Base-by-base conservation (phyloP, 1,140 invertebrate genomes). In the Platyura marginata region DNA sequence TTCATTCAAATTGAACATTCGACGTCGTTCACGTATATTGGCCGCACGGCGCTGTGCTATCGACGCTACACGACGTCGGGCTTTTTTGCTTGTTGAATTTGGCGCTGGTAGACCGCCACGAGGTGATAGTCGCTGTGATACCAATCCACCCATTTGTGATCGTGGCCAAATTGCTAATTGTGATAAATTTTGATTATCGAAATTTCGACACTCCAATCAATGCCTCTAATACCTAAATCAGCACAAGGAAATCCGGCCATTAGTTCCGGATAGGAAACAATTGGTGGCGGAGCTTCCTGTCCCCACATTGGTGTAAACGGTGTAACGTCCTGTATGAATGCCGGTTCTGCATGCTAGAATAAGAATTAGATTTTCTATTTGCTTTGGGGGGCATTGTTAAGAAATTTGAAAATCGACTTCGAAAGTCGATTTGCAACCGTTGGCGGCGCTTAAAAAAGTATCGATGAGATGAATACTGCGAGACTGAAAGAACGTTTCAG, bases 1-100 rank as follows among this genome's bases (percentile, higher is more conserved):
- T 56, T 94, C 90, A 59, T 98, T 98, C 8, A 98, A 70, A 63
- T 95, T 96, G 57, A 94, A 91, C 92, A 97, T 97, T 48, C 94
- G 69, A 37, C 91, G 71, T 42, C 93, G 65, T 60, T 98, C 93
- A 0, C 93, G 74, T 47, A 96, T 92, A 62, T 95, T 96, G 13
- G 92, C 92, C 0, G 91, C 90, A 42, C 87, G 67, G 29, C 89
- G 67, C 55, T 93, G 89, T 0, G 87, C 88, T 46, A 91, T 72
- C 0, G 88, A 89, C 0, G 89, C 89, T 2, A 92, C 86, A 18
- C 89, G 71, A 2, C 88, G 73, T 5, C 89, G 69, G 1, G 85
- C 77, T 56, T 91, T 91, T 55, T 88, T 89, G 57, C 32, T 29
- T 29, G 42, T 11, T 13, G 43, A 25, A 46, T 41, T 48, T 8